Conservation (phyloP, 2,797 vertebrate species). For the Hydrocynus forskahlii region DNA sequence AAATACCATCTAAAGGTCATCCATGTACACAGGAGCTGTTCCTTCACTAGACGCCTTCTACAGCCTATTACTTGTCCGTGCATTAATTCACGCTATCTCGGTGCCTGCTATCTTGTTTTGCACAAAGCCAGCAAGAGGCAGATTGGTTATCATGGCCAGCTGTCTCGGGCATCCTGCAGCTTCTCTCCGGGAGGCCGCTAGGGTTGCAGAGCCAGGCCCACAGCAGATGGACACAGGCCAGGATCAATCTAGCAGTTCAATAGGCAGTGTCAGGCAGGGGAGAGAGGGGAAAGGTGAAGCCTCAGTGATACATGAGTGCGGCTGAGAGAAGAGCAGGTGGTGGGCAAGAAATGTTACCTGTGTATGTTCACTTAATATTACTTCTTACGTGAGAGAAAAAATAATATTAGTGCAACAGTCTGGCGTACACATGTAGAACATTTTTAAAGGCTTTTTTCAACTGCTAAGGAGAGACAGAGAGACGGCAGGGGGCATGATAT, state of each 20-base stretch:
- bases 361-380: neutral
- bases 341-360: neutral
- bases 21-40: neutral
- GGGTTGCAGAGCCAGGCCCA: slow-evolving; percentile 44
- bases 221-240: slow-evolving; percentile 74
- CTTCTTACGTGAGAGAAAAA: too few species aligned
- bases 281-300: slow-evolving; percentile 50
- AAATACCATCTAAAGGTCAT: neutral
- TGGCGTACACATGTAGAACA: neutral
- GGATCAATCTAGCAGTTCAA: slow-evolving; percentile 77
- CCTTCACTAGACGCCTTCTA: neutral
- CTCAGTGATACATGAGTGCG: slow-evolving; percentile 31
- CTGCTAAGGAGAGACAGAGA: neutral
- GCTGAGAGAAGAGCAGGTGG: slow-evolving; percentile 9
- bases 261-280: slow-evolving; percentile 69
- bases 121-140: slow-evolving; percentile 73
- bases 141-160: slow-evolving; percentile 81
- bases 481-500: slow-evolving; percentile 19
- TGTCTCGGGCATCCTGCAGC: slow-evolving; percentile 66
- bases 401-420: neutral
- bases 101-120: slow-evolving; percentile 74
- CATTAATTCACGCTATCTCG: slow-evolving; percentile 81
- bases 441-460: neutral
- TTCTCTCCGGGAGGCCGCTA: slow-evolving; percentile 41
- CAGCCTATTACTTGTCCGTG: slow-evolving; percentile 69